A percentile compares a stretch with the other conserved stretches of the same genome.
These are phyloP conservation scores for Lethenteron reissneri DNA, from an alignment of 2,113 vertebrate species.

Conservation along the genomic window DNA sequence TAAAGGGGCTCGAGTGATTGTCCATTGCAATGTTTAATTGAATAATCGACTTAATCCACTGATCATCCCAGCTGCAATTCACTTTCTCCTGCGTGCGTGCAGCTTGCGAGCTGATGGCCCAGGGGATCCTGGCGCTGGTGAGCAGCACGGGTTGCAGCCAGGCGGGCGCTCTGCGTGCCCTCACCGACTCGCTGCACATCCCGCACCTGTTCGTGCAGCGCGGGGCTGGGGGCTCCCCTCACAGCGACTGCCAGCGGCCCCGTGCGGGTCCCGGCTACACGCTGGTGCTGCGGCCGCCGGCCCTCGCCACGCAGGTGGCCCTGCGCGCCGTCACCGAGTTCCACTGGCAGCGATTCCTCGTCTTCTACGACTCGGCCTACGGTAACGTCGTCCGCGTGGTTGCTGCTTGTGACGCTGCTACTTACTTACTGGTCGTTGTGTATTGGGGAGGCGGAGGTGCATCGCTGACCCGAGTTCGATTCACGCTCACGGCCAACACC, in stretches of 20 bases:
- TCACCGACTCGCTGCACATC: slow-evolving; percentile 94
- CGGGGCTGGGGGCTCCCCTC: slow-evolving; percentile 46
- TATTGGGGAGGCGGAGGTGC: too few species aligned
- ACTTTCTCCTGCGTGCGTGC: slow-evolving; percentile 9
- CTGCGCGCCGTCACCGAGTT: slow-evolving; percentile 79
- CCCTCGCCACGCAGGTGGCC: slow-evolving; percentile 87
- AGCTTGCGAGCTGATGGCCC: slow-evolving; percentile 98
- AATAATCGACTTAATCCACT: too few species aligned
- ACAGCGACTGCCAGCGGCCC: slow-evolving; percentile 55
- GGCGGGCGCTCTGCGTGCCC: slow-evolving; percentile 63
- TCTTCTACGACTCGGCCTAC: slow-evolving; percentile 85
- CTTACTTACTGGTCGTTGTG: too few species aligned
- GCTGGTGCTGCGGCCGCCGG: slow-evolving; percentile 69
- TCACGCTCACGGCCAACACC: too few species aligned
- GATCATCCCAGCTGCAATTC: too few species aligned
- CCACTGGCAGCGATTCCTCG: slow-evolving; percentile 93
- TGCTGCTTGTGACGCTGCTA: too few species aligned
- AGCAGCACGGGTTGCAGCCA: slow-evolving; percentile 94
- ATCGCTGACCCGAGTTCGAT: too few species aligned
- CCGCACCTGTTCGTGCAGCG: slow-evolving; percentile 92
- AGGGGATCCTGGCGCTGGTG: slow-evolving; percentile 84
- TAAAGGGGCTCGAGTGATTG: too few species aligned
- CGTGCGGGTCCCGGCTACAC: slow-evolving; percentile 77
- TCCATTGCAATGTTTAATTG: too few species aligned
- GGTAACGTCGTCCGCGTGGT: slow-evolving; percentile 26